Evolutionary conservation across 2,797 vertebrate genomes (phyloP).

Genomic region (Antrozous pallidus): DNA sequence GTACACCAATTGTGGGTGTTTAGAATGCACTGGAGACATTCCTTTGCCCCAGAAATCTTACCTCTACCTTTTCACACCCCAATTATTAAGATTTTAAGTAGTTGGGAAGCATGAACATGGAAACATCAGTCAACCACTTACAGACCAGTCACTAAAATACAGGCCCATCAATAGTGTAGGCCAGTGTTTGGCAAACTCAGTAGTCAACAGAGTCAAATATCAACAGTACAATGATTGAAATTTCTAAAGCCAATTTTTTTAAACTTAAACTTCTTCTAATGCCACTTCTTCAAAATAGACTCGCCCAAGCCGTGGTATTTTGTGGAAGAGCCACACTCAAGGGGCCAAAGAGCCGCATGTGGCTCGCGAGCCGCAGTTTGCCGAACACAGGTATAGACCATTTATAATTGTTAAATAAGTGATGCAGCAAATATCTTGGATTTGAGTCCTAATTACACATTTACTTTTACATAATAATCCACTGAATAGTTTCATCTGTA

Average conservation of each 20-base stretch:
- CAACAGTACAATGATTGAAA: too few species aligned
- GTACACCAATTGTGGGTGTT: background rate
- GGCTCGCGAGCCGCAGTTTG: too few species aligned
- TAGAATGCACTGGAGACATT: background rate
- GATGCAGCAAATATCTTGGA: background rate
- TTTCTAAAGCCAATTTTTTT: too few species aligned
- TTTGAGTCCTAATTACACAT: background rate
- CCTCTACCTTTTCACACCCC: background rate
- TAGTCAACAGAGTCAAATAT: too few species aligned
- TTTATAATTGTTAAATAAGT: background rate
- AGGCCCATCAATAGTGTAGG: background rate
- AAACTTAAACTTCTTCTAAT: too few species aligned
- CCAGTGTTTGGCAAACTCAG: too few species aligned
- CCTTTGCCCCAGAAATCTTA: background rate
- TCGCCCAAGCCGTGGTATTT: too few species aligned
- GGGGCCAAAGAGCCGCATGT: too few species aligned
- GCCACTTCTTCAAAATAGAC: too few species aligned
- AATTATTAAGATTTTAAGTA: background rate
- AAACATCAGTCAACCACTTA: background rate
- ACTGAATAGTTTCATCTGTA: background rate
- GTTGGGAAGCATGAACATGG: background rate
- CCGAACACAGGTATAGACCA: too few species aligned
- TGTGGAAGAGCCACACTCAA: too few species aligned
- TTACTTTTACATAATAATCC: background rate
- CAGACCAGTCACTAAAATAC: background rate